Evolutionary conservation across 1,140 invertebrate genomes (phyloP).

Genomic region (Pseudomyrmex cubaensis): DNA sequence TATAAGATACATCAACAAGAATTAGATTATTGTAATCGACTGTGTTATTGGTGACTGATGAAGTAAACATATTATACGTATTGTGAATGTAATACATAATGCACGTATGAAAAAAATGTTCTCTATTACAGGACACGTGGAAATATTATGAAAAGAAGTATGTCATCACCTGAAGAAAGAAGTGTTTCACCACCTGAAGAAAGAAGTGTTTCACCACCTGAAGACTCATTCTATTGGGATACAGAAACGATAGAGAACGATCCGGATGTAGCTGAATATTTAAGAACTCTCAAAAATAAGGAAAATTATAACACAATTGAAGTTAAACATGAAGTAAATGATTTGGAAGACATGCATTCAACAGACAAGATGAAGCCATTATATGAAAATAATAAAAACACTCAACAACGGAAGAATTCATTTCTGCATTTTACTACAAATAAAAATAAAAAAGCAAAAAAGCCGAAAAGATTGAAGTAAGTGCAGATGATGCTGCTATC

Average conservation of each 20-base stretch:
- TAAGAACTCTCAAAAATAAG: not conserved
- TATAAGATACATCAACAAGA: too few relatives aligned
- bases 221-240: not conserved
- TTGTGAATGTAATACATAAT: too few relatives aligned
- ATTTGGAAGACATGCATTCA: not conserved
- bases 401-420: not conserved
- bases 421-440: not conserved
- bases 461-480: not conserved
- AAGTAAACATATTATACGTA: too few relatives aligned
- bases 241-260: not conserved
- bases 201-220: not conserved
- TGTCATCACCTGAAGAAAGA: not conserved
- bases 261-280: not conserved
- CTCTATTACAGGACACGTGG: too few relatives aligned
- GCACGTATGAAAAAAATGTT: too few relatives aligned
- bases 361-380: not conserved
- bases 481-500: not conserved
- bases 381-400: conserved; percentile 4
- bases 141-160: conserved; percentile 4
- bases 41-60: too few relatives aligned
- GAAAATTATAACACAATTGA: not conserved
- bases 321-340: not conserved
- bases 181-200: not conserved
- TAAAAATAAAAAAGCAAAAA: not conserved
- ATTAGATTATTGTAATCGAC: too few relatives aligned